phyloP scores from a whole-genome alignment of 2,113 vertebrate species.

The Neodon shergylaensis region DNA sequence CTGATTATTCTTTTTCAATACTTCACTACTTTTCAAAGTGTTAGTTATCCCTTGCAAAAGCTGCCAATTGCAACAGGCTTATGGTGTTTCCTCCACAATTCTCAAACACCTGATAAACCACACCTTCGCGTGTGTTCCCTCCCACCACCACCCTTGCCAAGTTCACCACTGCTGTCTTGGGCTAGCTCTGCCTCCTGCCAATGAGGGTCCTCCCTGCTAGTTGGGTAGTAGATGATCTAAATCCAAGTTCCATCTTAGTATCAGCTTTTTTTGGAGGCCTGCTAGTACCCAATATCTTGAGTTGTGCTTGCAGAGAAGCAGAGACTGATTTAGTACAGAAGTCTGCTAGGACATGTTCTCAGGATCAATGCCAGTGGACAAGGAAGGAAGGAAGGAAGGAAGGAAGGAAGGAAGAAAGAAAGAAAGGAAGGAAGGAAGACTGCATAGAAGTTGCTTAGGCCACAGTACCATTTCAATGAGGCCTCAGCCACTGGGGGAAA shows the following conservation, averaged over 20 bases:
- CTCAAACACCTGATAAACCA: background rate
- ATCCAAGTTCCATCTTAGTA: background rate
- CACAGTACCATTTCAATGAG: background rate
- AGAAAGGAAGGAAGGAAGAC: background rate
- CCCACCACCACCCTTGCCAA: background rate
- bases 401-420: background rate
- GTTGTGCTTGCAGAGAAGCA: background rate
- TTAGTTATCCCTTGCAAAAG: background rate
- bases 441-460: background rate
- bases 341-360: background rate
- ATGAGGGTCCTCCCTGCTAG: background rate
- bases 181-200: background rate
- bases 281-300: background rate
- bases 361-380: too few species aligned
- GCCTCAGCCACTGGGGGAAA: background rate
- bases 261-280: background rate
- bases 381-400: background rate
- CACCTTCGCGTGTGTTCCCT: background rate
- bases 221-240: background rate
- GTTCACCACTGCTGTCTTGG: background rate
- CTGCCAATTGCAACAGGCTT: background rate
- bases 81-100: background rate
- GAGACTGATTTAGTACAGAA: background rate
- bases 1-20: conserved; percentile 5
- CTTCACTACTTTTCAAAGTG: background rate